These are phyloP conservation scores for Griposia aprilina DNA, from an alignment of 2,888 invertebrate species.

Conservation along the genomic window DNA sequence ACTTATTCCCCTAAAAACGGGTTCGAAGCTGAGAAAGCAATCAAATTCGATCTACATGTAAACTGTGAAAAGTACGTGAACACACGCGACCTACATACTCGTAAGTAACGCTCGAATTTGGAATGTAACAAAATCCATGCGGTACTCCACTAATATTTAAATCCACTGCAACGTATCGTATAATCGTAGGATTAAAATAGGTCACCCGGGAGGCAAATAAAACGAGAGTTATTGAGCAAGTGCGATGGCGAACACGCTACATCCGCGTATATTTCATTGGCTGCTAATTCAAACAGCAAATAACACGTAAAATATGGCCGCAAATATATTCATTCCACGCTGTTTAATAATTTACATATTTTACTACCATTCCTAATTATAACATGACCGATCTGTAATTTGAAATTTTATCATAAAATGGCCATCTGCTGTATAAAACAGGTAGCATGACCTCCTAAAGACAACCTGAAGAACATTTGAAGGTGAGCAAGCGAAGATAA, in stretches of 20 bases:
- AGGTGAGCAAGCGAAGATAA: constrained; percentile 75
- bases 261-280: constrained; percentile 72
- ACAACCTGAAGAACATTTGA: constrained; percentile 74
- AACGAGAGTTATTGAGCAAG: constrained; percentile 70
- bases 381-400: constrained; percentile 38
- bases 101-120: constrained; percentile 64
- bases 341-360: constrained; percentile 58
- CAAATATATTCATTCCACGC: constrained; percentile 56
- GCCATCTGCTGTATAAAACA: constrained; percentile 58
- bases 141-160: constrained; percentile 67
- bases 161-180: constrained; percentile 72
- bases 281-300: constrained; percentile 68
- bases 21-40: constrained; percentile 69
- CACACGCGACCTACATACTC: constrained; percentile 72
- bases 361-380: constrained; percentile 46
- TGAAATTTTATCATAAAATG: constrained; percentile 45
- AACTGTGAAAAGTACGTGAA: constrained; percentile 75
- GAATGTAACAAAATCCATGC: constrained; percentile 68
- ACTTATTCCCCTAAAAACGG: constrained; percentile 62
- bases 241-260: constrained; percentile 64
- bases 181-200: constrained; percentile 77
- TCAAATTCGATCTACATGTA: constrained; percentile 70
- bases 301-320: constrained; percentile 51
- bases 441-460: constrained; percentile 66
- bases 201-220: constrained; percentile 77